Base-by-base conservation (phyloP, 2,888 invertebrate genomes). In the Pogonocherus hispidulus region DNA sequence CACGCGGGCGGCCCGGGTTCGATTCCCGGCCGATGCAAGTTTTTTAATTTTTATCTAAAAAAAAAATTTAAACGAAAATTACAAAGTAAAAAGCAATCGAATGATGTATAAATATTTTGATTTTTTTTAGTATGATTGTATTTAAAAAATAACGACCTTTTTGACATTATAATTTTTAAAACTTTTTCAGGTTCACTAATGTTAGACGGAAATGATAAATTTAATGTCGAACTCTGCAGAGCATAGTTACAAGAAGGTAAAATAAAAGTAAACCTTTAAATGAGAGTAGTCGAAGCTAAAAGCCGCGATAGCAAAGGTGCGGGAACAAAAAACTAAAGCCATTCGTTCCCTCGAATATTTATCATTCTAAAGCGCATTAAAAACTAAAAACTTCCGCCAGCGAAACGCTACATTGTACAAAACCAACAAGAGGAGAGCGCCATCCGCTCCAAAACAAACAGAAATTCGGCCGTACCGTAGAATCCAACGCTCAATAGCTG, bases 1-100 rank as follows among this genome's bases (percentile, higher is more conserved):
- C 85, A 85, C 84, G 84, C 84, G 84, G 84, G 85, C 85, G 85
- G 84, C 84, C 85, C 85, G 85, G 85, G 86, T 86, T 86, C 85
- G 86, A 86, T 85, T 86, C 86, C 86, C 86, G 85, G 79, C 80
- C 79, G 79, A 80, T 79, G 78, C 79, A 79, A 3, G n/a, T n/a
- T n/a, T n/a, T n/a, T n/a, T n/a, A n/a, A n/a, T n/a, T n/a, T n/a
- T n/a, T n/a, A n/a, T n/a, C n/a, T n/a, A n/a, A n/a, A n/a, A n/a
- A n/a, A n/a, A n/a, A n/a, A n/a, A n/a, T n/a, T n/a, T n/a, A n/a
- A n/a, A n/a, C n/a, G n/a, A n/a, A n/a, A n/a, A n/a, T n/a, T n/a
- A n/a, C n/a, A n/a, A n/a, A n/a, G n/a, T n/a, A n/a, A n/a, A n/a
- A n/a, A n/a, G n/a, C n/a, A n/a, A n/a, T n/a, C n/a, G n/a, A n/a